A percentile compares a stretch with the other conserved stretches of the same genome.
Evolutionary conservation across 2,113 vertebrate species (phyloP).

Genomic region (Macquaria ambigua): DNA sequence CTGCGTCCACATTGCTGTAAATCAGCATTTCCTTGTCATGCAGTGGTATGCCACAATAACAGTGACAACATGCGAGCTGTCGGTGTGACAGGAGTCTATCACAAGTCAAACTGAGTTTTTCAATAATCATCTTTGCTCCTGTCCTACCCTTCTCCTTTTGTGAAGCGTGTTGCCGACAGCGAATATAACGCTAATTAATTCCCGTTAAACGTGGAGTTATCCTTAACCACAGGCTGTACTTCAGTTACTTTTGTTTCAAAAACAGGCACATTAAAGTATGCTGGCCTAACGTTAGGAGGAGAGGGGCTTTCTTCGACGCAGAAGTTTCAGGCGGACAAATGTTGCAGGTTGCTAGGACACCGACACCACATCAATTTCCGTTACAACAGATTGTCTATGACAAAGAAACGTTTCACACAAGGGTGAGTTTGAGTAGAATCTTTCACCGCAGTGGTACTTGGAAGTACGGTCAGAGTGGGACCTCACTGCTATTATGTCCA

Average conservation of each 20-base stretch:
- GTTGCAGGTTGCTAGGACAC: conserved; percentile 68
- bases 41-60: conserved; percentile 83
- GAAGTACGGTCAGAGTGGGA: conserved; percentile 37
- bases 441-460: neutral
- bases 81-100: conserved; percentile 68
- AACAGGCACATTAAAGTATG: neutral
- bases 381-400: conserved; percentile 31
- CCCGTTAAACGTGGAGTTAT: neutral
- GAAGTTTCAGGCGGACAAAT: neutral
- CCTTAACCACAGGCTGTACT: neutral
- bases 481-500: rapidly evolving
- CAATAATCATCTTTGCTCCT: conserved; percentile 52
- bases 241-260: neutral
- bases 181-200: neutral
- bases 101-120: conserved; percentile 78
- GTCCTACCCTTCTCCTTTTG: neutral
- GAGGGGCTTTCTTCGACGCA: neutral
- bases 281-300: rapidly evolving
- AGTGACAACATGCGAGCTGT: conserved; percentile 85
- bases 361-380: conserved; percentile 14
- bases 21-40: conserved; percentile 81
- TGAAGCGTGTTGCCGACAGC: neutral
- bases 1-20: conserved; percentile 69
- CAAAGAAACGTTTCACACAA: neutral
- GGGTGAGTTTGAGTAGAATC: neutral